A percentile compares a stretch with the other conserved stretches of the same genome.
Conservation (phyloP, 2,797 vertebrate species). For the Micrastur ruficollis region DNA sequence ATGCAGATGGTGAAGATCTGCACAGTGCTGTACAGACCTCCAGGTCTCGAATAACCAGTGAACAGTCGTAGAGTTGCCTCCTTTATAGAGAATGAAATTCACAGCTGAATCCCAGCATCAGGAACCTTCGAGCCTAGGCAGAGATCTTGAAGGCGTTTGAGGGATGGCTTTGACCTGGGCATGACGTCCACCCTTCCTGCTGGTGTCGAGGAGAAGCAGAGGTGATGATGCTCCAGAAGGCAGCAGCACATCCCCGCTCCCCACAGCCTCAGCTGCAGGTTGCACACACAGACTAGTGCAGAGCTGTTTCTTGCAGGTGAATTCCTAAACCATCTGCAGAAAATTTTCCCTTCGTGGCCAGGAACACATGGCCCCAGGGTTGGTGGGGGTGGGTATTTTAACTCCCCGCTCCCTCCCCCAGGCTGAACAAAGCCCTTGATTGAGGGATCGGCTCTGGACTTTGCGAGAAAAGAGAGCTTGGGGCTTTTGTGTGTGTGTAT, state of each 20-base stretch:
- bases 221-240: not conserved
- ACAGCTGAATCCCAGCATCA: accelerated
- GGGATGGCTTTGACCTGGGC: not conserved
- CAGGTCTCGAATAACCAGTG: not conserved
- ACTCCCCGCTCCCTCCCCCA: not conserved
- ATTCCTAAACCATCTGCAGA: constrained; percentile 68
- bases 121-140: not conserved
- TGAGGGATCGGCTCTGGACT: constrained; percentile 61
- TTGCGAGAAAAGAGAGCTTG: constrained; percentile 45
- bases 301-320: constrained; percentile 71
- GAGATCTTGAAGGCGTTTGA: not conserved
- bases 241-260: not conserved
- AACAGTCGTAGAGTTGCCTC: not conserved
- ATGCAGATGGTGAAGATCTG: not conserved
- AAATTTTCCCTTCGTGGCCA: constrained; percentile 39
- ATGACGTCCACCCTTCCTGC: too few species aligned
- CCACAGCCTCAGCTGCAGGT: not conserved
- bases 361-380: not conserved
- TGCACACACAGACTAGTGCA: not conserved
- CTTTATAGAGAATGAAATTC: not conserved
- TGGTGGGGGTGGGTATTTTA: constrained; percentile 40
- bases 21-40: not conserved
- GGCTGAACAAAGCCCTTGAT: constrained; percentile 46
- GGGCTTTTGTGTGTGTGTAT: not conserved
- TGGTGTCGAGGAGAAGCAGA: not conserved